Conservation (phyloP, 2,888 invertebrate species). For the Ethmia dodecea region DNA sequence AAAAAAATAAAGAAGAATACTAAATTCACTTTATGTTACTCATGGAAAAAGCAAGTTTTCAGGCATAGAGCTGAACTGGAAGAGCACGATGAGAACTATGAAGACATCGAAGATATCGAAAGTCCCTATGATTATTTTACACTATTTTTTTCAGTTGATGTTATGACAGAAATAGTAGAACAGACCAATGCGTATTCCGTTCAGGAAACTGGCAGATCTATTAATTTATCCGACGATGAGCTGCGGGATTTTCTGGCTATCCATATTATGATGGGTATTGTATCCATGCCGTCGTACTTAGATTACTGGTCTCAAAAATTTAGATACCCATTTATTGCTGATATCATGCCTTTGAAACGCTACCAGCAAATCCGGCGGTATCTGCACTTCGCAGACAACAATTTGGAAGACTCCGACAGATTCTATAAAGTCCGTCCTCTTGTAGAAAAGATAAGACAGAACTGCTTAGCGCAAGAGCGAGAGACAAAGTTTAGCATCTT, state of each 20-base stretch:
- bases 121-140: slow-evolving; percentile 6
- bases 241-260: slow-evolving; percentile 27
- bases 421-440: slow-evolving; percentile 30
- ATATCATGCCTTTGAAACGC: slow-evolving; percentile 27
- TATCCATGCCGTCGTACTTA: slow-evolving; percentile 23
- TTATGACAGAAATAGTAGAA: slow-evolving; percentile 5
- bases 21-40: not conserved
- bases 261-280: slow-evolving; percentile 30
- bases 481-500: slow-evolving; percentile 30
- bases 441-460: slow-evolving; percentile 23
- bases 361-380: slow-evolving; percentile 25
- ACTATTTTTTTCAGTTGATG: slow-evolving; percentile 8
- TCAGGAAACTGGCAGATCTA: slow-evolving; percentile 18
- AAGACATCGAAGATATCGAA: not conserved
- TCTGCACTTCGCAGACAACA: slow-evolving; percentile 30
- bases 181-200: slow-evolving; percentile 20
- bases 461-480: slow-evolving; percentile 21
- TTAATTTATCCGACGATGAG: slow-evolving; percentile 20
- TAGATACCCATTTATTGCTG: slow-evolving; percentile 20
- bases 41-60: slow-evolving; percentile 1
- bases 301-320: slow-evolving; percentile 24
- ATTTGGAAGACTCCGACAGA: slow-evolving; percentile 20
- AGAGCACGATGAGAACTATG: not conserved
- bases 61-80: not conserved
- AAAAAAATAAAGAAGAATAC: not conserved